Evolutionary conservation across 2,888 invertebrate species (phyloP).

Genomic region (Seira ritae): DNA sequence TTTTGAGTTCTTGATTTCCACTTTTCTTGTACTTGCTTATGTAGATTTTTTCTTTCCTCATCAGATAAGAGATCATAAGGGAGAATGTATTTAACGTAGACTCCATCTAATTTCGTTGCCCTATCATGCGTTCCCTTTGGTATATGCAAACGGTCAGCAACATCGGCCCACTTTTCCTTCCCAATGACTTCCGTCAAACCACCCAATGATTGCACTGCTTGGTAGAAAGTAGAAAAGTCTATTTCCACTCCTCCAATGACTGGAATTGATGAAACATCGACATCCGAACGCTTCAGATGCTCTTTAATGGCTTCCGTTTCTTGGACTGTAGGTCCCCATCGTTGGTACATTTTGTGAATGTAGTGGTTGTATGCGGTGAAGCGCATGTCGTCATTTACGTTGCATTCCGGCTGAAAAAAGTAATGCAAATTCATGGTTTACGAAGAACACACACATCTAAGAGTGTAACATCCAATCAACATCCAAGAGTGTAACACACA

Average conservation of each 20-base stretch:
- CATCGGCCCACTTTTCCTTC: slow-evolving; percentile 90
- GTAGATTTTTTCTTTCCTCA: slow-evolving; percentile 85
- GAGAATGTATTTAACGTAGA: slow-evolving; percentile 92
- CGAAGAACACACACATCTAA: slow-evolving; percentile 22
- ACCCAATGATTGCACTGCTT: slow-evolving; percentile 89
- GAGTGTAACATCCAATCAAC: background rate
- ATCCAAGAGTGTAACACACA: no score
- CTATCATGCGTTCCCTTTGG: slow-evolving; percentile 87
- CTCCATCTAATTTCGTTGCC: slow-evolving; percentile 88
- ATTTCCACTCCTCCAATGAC: slow-evolving; percentile 91
- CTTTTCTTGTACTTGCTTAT: slow-evolving; percentile 84
- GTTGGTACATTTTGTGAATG: slow-evolving; percentile 88
- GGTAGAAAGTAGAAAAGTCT: slow-evolving; percentile 89
- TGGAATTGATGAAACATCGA: slow-evolving; percentile 73
- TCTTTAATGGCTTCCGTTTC: slow-evolving; percentile 87
- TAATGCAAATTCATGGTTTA: slow-evolving; percentile 58
- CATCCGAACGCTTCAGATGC: slow-evolving; percentile 66
- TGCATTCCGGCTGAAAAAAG: slow-evolving; percentile 83
- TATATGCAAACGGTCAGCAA: slow-evolving; percentile 92
- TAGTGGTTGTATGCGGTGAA: slow-evolving; percentile 94
- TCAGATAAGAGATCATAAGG: slow-evolving; percentile 90
- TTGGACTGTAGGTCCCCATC: slow-evolving; percentile 92
- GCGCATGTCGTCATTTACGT: slow-evolving; percentile 88
- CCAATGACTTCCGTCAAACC: slow-evolving; percentile 91
- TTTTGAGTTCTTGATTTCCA: slow-evolving; percentile 82